Base-by-base conservation (phyloP, 2,113 vertebrate species). In the Cercocebus atys region DNA sequence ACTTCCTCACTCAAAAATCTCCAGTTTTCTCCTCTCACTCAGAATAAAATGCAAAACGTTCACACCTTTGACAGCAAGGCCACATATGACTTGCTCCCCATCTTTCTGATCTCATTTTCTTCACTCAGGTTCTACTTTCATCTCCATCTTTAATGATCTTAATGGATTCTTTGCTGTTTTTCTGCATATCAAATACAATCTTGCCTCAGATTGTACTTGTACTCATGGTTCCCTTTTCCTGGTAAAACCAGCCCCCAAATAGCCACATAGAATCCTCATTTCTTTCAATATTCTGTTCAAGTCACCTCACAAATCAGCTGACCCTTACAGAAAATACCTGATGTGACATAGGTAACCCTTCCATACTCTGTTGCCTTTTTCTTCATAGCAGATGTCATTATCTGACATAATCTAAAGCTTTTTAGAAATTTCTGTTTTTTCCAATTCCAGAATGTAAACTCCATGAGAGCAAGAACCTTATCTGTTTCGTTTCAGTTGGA, bases 1-100 rank as follows among this genome's bases (percentile, higher is more conserved):
- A 78, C 8, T 57, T 68, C 16, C 16, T 11, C 38, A 38, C 64
- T 76, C 38, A 86, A 72, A 85, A 88, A 11, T 32, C 72, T 50
- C 55, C 70, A 59, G 22, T 4, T 50, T 50, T 83, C 45, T 83
- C 70, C 13, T 72, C 8, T 80, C 5, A 61, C 6, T 70, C 32
- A 84, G 32, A 78, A 50, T 83, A 57, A 90, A 50, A 73, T 8
- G 50, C 59, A 8, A 61, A 68, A 27, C 9, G 18, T 35, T 76
- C 22, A 55, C 10, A 9, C 23, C 35, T 23, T 47, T n/a, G 73
- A 64, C 70, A 17, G 11, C 18, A 45, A 80, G 72, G 9, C 12
- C 5, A 16, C 3, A 1, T 2, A 8, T 1, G 14, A 14, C 9
- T 30, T 52, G 22, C n/a, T 40, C 23, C 7, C 10, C 13, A 12